Conservation (phyloP, 2,113 vertebrate species). For the Corythornis vintsioides region DNA sequence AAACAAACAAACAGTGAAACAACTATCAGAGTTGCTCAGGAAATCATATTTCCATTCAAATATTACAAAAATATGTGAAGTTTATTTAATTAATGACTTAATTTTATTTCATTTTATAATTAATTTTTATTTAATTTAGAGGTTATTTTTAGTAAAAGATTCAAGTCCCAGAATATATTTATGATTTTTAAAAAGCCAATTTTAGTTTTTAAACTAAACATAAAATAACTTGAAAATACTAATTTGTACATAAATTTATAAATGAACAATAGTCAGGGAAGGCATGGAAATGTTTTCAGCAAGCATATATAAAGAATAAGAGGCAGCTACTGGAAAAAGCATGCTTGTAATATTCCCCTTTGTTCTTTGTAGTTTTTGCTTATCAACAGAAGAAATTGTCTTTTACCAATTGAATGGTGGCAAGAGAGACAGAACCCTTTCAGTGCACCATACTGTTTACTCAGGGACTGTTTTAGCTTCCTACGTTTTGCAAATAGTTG, state of each 20-base stretch:
- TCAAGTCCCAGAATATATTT: background rate
- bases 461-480: background rate
- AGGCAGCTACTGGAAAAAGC: background rate
- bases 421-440: background rate
- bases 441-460: background rate
- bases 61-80: background rate
- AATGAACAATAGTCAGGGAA: background rate
- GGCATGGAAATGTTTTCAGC: background rate
- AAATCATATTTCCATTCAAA: background rate
- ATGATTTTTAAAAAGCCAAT: background rate
- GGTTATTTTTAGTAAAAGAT: fast-evolving
- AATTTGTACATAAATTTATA: background rate
- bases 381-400: fast-evolving
- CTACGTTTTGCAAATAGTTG: background rate
- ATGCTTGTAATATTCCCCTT: background rate
- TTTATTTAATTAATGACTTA: background rate
- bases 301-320: background rate
- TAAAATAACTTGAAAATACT: background rate
- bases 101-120: too few relatives aligned
- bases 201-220: background rate
- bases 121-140: background rate
- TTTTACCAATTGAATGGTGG: background rate
- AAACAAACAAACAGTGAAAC: background rate
- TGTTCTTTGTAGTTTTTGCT: background rate
- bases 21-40: background rate